These are phyloP conservation scores for Pungitius pungitius DNA, from an alignment of 2,113 vertebrate genomes.

Conservation along the genomic window DNA sequence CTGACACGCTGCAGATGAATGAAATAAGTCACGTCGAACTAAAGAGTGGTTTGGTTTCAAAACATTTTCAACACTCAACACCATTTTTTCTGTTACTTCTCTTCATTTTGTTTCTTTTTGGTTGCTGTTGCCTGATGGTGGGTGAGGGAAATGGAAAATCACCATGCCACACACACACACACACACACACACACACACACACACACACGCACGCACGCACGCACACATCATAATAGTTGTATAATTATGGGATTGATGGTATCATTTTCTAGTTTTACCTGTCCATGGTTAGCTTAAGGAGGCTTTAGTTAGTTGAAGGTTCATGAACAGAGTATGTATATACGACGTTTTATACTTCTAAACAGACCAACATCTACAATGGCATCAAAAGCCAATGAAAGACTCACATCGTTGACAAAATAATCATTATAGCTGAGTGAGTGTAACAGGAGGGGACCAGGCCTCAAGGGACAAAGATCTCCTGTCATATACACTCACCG, in stretches of 20 bases:
- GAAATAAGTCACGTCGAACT: neutral
- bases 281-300: too few relatives aligned
- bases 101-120: conserved; percentile 2
- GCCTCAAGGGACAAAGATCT: conserved; percentile 50
- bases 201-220: neutral
- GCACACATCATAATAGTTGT: neutral
- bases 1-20: conserved; percentile 1
- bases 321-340: too few relatives aligned
- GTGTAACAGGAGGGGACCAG: neutral
- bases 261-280: neutral
- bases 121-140: neutral
- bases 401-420: neutral
- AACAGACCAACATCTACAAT: neutral
- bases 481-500: too few relatives aligned
- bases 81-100: neutral
- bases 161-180: neutral
- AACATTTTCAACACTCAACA: neutral
- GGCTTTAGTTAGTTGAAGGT: too few relatives aligned
- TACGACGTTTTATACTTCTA: too few relatives aligned
- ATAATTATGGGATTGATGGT: neutral
- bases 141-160: neutral
- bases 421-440: neutral
- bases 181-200: neutral
- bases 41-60: neutral
- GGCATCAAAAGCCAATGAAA: conserved; percentile 7